Base-by-base conservation (phyloP, 2,797 vertebrate genomes). In the Bovichtus variegatus region DNA sequence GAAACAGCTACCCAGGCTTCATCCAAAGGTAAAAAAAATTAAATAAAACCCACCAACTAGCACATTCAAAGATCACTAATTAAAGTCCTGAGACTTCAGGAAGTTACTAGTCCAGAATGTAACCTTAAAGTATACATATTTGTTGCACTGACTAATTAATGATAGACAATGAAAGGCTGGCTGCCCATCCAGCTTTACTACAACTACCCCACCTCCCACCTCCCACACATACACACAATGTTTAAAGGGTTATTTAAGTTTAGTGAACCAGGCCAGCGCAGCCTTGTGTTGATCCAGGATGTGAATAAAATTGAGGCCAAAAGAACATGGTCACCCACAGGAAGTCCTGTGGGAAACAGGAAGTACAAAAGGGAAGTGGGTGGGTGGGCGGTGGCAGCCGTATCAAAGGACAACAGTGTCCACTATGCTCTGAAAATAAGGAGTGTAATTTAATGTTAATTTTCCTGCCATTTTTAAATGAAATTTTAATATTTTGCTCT, bases 281-380 rank as follows among this genome's bases (percentile, higher is more conserved):
- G 62, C 46, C 19, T 0, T 4, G 13, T 23, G 65, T 43, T 69
- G 49, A 76, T 80, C 41, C 64, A 81, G 88, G 86, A 88, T 81
- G 82, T 83, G 73, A 59, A 78, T 68, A 69, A 77, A 71, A 62
- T 21, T 11, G 4, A 66, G 75, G 81, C 74, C 68, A 86, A 84
- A 76, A 78, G 71, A 76, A 79, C 76, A 75, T 34, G 79, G 64
- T 41, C 71, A 46, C 11, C 23, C 63, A 64, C 40, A 84, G 87
- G 85, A 91, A 91, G 86, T 76, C 54, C 78, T 80, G 59, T 43
- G 70, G 89, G 87, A 92, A 90, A 86, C 83, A 85, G 92, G 89
- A 93, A 88, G 82, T 63, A 66, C 66, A 77, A 47, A 47, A 80
- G 86, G 71, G 83, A 87, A 84, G 46, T 50, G 67, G 69, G 74